Base-by-base conservation (phyloP, 2,113 vertebrate species). In the Oryzias woworae region DNA sequence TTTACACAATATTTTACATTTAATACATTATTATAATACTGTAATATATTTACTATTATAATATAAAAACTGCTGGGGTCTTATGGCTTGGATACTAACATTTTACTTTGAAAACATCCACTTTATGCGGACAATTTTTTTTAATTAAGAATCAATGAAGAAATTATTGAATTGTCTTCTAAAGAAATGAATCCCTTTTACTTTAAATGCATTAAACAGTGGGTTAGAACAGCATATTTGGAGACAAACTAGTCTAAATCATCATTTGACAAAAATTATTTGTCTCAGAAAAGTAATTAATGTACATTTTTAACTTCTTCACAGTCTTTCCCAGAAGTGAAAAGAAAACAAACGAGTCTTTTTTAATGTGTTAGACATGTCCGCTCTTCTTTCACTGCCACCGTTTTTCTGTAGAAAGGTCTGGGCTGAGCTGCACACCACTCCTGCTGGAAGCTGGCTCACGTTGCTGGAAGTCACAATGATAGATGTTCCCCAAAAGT, bases 401-500 rank as follows among this genome's bases (percentile, higher is more conserved):
- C 45, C 66, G 62, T 56, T 66, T 66, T 81, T 75, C 73, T 0
- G 75, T 79, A 72, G 71, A 80, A 63, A 71, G 55, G 62, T 46
- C 54, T 52, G 53, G 18, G 48, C 20, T 62, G 67, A 63, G 55
- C 14, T 43, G 55, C 58, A 20, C 49, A 55, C 36, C 52, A 8
- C n/a, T 73, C 61, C 17, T 69, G 24, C 55, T 3, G 73, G 2
- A 4, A 3, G 59, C 66, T 72, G 77, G 79, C 73, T 74, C 3
- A 0, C 57, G 75, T 73, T 81, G 58, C 24, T 0, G 69, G 64
- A 53, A 83, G 78, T 81, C 80, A 80, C 51, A 69, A 87, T 88
- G 89, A 90, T 87, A 80, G 86, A 90, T 89, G 85, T 71, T 83
- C 79, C 74, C 67, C 74, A 86, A 76, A 80, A 88, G 80, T 69